Conservation (phyloP, 2,888 invertebrate genomes). For the Oeneis ivallda region DNA sequence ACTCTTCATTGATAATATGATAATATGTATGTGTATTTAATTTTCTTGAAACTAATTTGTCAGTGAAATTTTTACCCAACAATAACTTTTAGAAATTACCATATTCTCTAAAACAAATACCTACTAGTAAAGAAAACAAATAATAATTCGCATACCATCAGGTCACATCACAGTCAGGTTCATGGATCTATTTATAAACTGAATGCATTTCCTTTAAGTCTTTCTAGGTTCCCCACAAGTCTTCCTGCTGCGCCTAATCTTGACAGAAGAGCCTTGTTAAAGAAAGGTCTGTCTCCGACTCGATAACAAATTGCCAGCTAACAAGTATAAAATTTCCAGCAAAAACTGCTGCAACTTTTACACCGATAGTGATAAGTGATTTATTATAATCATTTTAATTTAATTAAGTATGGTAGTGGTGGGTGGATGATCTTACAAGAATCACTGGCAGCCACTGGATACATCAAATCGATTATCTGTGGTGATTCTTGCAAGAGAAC, state of each 20-base stretch:
- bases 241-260: conserved; percentile 29
- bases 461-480: no score
- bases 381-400: not conserved
- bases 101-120: no score
- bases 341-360: conserved; percentile 28
- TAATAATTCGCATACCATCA: no score
- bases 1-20: no score
- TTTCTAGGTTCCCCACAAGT: conserved; percentile 25
- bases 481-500: no score
- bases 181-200: conserved; percentile 12
- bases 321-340: conserved; percentile 54
- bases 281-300: conserved; percentile 48
- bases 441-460: no score
- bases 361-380: conserved; percentile 5
- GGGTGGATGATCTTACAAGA: not conserved
- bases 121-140: no score
- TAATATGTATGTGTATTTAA: no score
- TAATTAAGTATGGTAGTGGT: not conserved
- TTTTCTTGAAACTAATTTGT: no score
- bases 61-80: no score
- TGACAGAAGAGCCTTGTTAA: conserved; percentile 49
- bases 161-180: not conserved
- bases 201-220: conserved; percentile 18
- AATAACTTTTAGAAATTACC: no score
- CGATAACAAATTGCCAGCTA: conserved; percentile 62